A percentile compares a stretch with the other conserved stretches of the same genome.
Conservation (phyloP, 1,140 invertebrate genomes). For the Drosophila melanogaster region DNA sequence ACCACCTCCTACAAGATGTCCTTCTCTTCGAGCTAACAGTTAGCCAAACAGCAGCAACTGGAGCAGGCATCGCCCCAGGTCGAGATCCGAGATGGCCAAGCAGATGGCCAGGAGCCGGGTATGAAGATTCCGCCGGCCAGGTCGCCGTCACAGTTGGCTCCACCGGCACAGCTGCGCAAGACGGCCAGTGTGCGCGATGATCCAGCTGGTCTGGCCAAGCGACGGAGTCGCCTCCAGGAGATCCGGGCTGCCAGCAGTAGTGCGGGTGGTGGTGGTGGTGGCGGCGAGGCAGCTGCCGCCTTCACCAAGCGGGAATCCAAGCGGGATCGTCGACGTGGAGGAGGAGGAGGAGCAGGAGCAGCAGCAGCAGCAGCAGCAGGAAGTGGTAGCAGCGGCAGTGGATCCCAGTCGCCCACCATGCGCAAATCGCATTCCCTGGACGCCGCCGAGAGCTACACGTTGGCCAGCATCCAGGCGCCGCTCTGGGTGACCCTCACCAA, state of each 20-base stretch:
- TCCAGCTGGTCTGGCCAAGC: conserved; percentile 57
- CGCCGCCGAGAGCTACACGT: conserved; percentile 64
- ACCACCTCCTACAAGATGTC: conserved; percentile 80
- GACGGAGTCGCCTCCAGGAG: conserved; percentile 66
- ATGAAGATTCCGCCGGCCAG: conserved; percentile 11
- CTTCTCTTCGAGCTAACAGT: conserved; percentile 83
- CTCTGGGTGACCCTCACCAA: conserved; percentile 89
- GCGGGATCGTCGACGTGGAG: conserved; percentile 42
- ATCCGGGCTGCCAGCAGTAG: conserved; percentile 55
- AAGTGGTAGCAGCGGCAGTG: background rate
- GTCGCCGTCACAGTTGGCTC: conserved; percentile 39
- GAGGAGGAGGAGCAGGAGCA: conserved; percentile 19
- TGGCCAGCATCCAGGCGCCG: conserved; percentile 85
- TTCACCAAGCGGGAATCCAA: conserved; percentile 63
- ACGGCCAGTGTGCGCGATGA: conserved; percentile 63
- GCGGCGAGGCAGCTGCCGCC: conserved; percentile 47
- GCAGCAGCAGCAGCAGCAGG: conserved; percentile 23
- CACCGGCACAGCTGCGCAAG: conserved; percentile 64
- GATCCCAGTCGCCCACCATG: conserved; percentile 32
- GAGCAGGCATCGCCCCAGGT: conserved; percentile 7
- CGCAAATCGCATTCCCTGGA: conserved; percentile 76
- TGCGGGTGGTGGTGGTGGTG: background rate
- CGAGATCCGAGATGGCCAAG: background rate
- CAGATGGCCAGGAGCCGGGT: background rate
- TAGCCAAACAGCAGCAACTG: conserved; percentile 59